phyloP scores from a whole-genome alignment of 1,140 invertebrate genomes.

The Steinernema khuongi region DNA sequence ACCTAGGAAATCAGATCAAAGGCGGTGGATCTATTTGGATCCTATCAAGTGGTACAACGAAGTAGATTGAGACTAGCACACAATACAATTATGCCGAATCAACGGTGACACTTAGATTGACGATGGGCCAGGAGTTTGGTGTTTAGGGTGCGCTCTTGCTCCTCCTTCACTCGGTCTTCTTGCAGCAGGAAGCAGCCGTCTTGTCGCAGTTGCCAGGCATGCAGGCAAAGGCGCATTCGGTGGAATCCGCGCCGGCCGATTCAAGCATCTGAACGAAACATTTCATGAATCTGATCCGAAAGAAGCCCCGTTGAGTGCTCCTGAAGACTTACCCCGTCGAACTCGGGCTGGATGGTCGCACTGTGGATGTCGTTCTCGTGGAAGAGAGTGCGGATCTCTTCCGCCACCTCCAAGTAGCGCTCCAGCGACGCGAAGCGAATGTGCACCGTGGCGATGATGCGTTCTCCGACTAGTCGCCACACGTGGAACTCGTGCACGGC shows the following conservation, averaged over 20 bases:
- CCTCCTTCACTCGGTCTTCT: too few species aligned
- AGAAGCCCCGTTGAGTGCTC: too few species aligned
- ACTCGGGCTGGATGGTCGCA: conserved; percentile 63
- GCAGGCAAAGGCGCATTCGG: not conserved
- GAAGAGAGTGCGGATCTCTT: conserved; percentile 62
- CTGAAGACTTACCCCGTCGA: not conserved
- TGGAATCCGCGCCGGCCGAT: not conserved
- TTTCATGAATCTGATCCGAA: not conserved
- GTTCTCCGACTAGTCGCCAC: conserved; percentile 64
- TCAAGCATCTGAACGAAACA: not conserved
- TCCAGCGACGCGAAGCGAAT: conserved; percentile 62
- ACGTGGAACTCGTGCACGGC: conserved; percentile 66
- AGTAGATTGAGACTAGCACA: too few species aligned
- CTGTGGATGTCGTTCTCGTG: conserved; percentile 65
- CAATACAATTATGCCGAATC: too few species aligned
- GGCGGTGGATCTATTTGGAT: too few species aligned
- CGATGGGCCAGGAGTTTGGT: too few species aligned
- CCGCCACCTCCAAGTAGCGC: conserved; percentile 64
- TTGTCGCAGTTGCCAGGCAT: not conserved
- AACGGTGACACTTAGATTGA: too few species aligned
- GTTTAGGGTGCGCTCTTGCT: too few species aligned
- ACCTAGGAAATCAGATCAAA: too few species aligned
- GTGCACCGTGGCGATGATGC: conserved; percentile 65
- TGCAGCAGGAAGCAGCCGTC: not conserved
- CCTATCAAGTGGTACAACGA: too few species aligned